Percentiles rank a stretch among this genome's conserved stretches.
phyloP scores from a whole-genome alignment of 2,888 invertebrate species.

The Chrysomela aeneicollis region DNA sequence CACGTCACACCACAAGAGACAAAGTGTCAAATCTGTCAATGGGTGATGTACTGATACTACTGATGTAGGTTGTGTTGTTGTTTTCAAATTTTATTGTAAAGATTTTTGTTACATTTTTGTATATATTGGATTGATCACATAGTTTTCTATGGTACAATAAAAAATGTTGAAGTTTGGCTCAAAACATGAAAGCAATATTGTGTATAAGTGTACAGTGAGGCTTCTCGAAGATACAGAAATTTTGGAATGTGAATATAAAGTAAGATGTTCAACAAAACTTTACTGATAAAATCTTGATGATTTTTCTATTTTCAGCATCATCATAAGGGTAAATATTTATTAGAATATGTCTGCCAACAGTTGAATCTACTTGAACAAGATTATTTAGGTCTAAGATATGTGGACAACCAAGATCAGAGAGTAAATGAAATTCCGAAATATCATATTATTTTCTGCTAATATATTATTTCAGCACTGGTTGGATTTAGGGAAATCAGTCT shows the following conservation, averaged over 20 bases:
- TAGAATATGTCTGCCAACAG: constrained; percentile 91
- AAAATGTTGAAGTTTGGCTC: constrained; percentile 61
- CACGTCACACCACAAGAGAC: too few relatives aligned
- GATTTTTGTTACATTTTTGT: too few relatives aligned
- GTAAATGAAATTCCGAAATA: constrained; percentile 62
- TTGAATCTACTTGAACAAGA: constrained; percentile 92
- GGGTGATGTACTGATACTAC: too few relatives aligned
- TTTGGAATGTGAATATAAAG: constrained; percentile 92
- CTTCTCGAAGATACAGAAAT: constrained; percentile 91
- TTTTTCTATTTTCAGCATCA: constrained; percentile 71
- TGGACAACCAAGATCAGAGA: constrained; percentile 87
- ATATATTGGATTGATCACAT: not conserved
- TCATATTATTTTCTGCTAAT: constrained; percentile 7
- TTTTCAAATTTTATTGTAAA: too few relatives aligned
- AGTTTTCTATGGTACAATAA: constrained; percentile 23
- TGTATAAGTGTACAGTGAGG: constrained; percentile 87
- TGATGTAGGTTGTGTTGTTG: too few relatives aligned
- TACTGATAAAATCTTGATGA: constrained; percentile 17
- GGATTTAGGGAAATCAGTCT: constrained; percentile 87
- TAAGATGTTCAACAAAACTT: constrained; percentile 55
- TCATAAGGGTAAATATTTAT: constrained; percentile 87
- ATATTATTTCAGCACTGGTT: constrained; percentile 85
- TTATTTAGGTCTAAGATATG: constrained; percentile 93
- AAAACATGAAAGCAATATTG: constrained; percentile 78
- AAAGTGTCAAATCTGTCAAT: too few relatives aligned